Evolutionary conservation across 2,113 vertebrate genomes (phyloP).

Genomic region (Otocyon megalotis): DNA sequence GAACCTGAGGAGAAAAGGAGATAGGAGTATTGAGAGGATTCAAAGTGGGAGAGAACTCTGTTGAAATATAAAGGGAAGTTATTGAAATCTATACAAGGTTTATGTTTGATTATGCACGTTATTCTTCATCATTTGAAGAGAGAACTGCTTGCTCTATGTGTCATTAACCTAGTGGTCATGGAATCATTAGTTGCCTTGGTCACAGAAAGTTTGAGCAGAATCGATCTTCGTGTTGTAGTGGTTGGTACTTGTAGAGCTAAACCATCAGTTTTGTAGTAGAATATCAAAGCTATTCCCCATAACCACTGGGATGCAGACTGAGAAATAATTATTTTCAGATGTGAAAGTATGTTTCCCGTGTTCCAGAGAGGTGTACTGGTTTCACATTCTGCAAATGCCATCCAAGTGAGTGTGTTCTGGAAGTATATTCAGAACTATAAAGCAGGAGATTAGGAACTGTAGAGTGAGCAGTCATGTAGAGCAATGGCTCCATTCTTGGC

Average conservation of each 20-base stretch:
- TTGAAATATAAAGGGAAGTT: neutral
- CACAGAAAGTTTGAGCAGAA: neutral
- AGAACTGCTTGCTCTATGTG: neutral
- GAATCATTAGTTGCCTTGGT: neutral
- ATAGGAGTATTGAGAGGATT: neutral
- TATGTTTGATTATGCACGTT: neutral
- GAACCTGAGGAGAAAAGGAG: neutral
- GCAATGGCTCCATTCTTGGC: neutral
- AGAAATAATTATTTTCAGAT: constrained; percentile 61
- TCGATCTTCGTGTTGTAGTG: constrained; percentile 2
- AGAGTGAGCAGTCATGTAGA: neutral
- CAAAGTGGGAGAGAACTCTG: neutral
- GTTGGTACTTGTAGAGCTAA: neutral
- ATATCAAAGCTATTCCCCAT: neutral
- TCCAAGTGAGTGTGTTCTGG: constrained; percentile 18
- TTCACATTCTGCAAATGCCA: constrained; percentile 59
- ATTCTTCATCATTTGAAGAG: neutral
- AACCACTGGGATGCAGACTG: constrained; percentile 37
- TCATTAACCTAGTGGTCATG: neutral
- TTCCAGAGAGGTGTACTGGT: constrained; percentile 37
- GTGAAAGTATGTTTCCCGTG: constrained; percentile 40
- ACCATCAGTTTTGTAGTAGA: neutral
- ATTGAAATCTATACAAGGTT: neutral
- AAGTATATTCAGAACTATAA: neutral
- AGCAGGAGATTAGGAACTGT: constrained; percentile 28